Evolutionary conservation across 2,113 vertebrate genomes (phyloP), one percentile per base, ranked within the genome.

Genomic region (Barbus barbus): DNA sequence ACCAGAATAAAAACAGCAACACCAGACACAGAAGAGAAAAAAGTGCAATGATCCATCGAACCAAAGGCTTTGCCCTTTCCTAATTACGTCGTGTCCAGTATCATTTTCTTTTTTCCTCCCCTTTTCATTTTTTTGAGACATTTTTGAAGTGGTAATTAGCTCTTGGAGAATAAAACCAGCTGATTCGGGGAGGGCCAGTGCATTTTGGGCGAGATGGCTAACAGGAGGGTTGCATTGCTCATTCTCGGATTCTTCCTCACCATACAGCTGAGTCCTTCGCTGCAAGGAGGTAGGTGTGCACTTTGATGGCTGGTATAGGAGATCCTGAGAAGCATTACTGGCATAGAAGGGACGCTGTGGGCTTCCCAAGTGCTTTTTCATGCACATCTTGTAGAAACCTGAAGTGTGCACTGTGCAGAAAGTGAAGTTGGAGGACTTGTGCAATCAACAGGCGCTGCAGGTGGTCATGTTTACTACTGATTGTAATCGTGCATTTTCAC

Each of bases 151-250:
- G 93, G 94, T 96, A 96, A 96, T 96, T 96, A 93, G 94, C 94
- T 93, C 91, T 92, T 88, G 93, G 94, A 94, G 97, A 95, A 97
- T 98, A 98, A 99, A 98, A 97, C 94, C 94, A 93, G 93, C 94
- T 89, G 94, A 93, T 94, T 85, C 90, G 91, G 92, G 93, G 93
- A 94, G 87, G 91, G 91, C 93, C 90, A 90, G 94, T 95, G 95
- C 95, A 97, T 96, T 98, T 93, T 94, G 90, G 94, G 94, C 93
- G 95, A 96, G 96, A 98, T 97, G 96, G 96, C 96, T 94, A 92
- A 91, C 95, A 94, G 94, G 95, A 94, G 93, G 92, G 92, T 94
- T 89, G 92, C 92, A 90, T 90, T 91, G 93, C 94, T 95, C 90
- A 91, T 96, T 84, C 95, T 92, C 67, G 95, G 95, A 94, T 94